These are phyloP conservation scores for Acrossocheilus wenchowensis DNA, from an alignment of 2,797 vertebrate genomes.

Conservation along the genomic window DNA sequence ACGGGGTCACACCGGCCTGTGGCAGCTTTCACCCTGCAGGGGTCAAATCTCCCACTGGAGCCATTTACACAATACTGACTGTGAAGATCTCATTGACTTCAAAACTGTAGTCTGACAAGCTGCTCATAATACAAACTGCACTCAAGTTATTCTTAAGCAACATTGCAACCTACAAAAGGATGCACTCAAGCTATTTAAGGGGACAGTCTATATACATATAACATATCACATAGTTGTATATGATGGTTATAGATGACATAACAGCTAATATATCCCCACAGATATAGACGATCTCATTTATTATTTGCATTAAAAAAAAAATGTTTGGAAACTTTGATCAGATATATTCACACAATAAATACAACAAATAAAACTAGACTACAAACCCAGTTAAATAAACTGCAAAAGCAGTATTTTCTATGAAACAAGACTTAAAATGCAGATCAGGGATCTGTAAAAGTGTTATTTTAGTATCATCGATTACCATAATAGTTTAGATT, in stretches of 20 bases:
- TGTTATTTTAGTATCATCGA: too few relatives aligned
- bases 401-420: neutral
- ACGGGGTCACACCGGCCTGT: neutral
- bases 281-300: neutral
- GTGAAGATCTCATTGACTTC: neutral
- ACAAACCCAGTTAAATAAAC: neutral
- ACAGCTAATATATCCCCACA: neutral
- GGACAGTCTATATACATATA: neutral
- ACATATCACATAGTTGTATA: too few relatives aligned
- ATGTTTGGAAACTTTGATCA: neutral
- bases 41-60: constrained; percentile 21
- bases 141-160: neutral
- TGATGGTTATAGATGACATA: neutral
- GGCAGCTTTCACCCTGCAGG: constrained; percentile 4
- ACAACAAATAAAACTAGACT: neutral
- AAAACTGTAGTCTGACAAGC: too few relatives aligned
- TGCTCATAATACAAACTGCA: neutral
- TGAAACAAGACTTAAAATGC: neutral
- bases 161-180: neutral
- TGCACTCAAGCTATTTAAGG: neutral
- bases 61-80: neutral
- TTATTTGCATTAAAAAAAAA: neutral
- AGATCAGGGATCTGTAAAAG: neutral
- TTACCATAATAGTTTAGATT: too few relatives aligned
- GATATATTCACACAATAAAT: neutral